These are phyloP conservation scores for Acronicta psi DNA, from an alignment of 2,888 invertebrate genomes.

Conservation along the genomic window DNA sequence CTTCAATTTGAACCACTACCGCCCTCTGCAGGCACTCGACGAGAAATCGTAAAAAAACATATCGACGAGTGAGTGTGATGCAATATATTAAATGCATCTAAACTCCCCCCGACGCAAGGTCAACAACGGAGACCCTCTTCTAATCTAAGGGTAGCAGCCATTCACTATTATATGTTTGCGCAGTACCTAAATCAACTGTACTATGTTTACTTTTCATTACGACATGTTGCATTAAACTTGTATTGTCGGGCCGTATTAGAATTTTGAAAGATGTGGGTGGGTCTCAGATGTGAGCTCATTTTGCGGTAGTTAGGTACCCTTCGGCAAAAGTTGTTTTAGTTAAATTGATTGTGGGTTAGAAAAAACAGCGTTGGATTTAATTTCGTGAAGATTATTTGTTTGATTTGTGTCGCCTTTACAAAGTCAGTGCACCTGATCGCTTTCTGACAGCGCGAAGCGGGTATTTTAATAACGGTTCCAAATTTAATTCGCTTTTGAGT, in stretches of 20 bases:
- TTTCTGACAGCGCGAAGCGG: background rate
- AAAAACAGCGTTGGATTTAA: constrained; percentile 15
- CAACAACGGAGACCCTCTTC: constrained; percentile 56
- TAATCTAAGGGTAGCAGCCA: constrained; percentile 66
- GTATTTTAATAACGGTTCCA: background rate
- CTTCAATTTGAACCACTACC: background rate
- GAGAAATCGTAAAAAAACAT: constrained; percentile 28
- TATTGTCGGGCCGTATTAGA: constrained; percentile 49
- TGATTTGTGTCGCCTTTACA: constrained; percentile 20
- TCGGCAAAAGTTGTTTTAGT: constrained; percentile 33
- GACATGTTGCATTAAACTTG: constrained; percentile 62
- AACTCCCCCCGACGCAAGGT: constrained; percentile 49
- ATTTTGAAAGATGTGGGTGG: constrained; percentile 49
- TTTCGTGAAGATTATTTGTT: constrained; percentile 39
- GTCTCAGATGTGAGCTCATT: constrained; percentile 41
- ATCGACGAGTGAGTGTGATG: constrained; percentile 36
- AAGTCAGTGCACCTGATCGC: constrained; percentile 38
- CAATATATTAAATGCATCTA: constrained; percentile 62
- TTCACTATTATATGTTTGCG: constrained; percentile 69
- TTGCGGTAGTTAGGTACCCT: constrained; percentile 35
- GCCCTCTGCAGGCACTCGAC: background rate
- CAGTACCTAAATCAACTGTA: constrained; percentile 69
- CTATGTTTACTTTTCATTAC: constrained; percentile 74
- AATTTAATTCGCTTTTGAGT: background rate
- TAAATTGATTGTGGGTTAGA: constrained; percentile 43